Percentiles rank a stretch among this genome's conserved stretches.
Conservation (phyloP, 2,113 vertebrate genomes). For the Cyprinodon variegatus region DNA sequence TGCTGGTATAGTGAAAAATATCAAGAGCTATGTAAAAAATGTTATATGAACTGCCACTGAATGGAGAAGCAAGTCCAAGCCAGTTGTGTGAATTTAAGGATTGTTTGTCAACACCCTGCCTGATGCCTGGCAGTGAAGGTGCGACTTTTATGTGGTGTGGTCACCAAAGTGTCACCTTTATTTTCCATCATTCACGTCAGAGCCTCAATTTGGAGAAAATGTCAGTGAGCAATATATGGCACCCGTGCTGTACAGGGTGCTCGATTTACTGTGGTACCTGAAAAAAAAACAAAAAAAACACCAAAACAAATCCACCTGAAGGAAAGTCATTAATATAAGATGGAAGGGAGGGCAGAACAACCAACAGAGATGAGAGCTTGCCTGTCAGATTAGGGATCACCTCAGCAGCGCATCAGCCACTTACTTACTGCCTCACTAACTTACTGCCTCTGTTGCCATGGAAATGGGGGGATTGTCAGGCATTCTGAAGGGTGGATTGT, state of each 20-base stretch:
- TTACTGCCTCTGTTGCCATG: conserved; percentile 74
- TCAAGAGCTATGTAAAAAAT: background rate
- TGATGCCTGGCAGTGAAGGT: background rate
- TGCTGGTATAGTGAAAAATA: background rate
- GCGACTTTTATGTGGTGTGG: conserved; percentile 24
- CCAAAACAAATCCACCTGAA: conserved; percentile 40
- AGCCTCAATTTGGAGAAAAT: conserved; percentile 72
- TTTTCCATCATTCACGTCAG: conserved; percentile 52
- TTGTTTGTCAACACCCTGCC: background rate
- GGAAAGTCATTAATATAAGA: conserved; percentile 9
- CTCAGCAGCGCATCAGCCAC: conserved; percentile 68
- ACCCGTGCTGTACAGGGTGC: conserved; percentile 22
- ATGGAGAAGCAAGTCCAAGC: background rate
- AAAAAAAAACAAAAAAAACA: background rate
- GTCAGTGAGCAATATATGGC: conserved; percentile 66
- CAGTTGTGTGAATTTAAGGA: conserved; percentile 34
- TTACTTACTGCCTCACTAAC: conserved; percentile 59
- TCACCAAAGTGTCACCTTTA: conserved; percentile 54
- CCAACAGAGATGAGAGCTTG: conserved; percentile 25
- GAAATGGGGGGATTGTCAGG: conserved; percentile 66
- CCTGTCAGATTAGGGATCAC: conserved; percentile 74
- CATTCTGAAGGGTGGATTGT: conserved; percentile 59
- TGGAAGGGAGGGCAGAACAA: conserved; percentile 16
- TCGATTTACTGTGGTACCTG: conserved; percentile 32
- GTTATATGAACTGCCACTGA: background rate